phyloP scores from a whole-genome alignment of 2,113 vertebrate genomes.

The Lichenostomus cassidix region DNA sequence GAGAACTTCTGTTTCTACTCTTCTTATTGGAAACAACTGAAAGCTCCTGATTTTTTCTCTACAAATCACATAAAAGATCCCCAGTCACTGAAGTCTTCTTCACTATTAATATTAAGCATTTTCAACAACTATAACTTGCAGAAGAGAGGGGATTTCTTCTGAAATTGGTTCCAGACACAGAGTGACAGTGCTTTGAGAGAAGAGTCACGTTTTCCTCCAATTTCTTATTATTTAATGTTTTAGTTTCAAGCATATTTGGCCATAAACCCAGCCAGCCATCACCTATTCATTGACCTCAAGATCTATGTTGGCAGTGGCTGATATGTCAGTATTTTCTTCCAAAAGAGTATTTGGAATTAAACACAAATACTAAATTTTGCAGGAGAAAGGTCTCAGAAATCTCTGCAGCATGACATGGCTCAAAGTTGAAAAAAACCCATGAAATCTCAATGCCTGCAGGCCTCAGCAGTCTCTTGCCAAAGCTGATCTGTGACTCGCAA shows the following conservation, averaged over 20 bases:
- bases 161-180: neutral
- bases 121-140: neutral
- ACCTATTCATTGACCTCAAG: neutral
- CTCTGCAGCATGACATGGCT: neutral
- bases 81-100: neutral
- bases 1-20: neutral
- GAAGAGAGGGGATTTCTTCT: neutral
- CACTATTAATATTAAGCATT: neutral
- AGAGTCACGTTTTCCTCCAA: neutral
- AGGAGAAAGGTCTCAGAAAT: neutral
- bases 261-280: neutral
- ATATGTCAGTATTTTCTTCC: neutral
- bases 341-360: neutral
- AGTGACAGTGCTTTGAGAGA: neutral
- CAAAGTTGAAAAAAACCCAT: neutral
- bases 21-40: neutral
- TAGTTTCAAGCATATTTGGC: neutral
- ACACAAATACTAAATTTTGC: neutral
- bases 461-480: neutral
- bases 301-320: neutral
- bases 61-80: neutral
- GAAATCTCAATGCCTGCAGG: neutral
- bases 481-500: neutral
- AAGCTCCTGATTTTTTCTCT: conserved; percentile 1
- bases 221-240: neutral